A percentile compares a stretch with the other conserved stretches of the same genome.
Conservation (phyloP, 2,113 vertebrate genomes). For the Atherinomorus stipes region DNA sequence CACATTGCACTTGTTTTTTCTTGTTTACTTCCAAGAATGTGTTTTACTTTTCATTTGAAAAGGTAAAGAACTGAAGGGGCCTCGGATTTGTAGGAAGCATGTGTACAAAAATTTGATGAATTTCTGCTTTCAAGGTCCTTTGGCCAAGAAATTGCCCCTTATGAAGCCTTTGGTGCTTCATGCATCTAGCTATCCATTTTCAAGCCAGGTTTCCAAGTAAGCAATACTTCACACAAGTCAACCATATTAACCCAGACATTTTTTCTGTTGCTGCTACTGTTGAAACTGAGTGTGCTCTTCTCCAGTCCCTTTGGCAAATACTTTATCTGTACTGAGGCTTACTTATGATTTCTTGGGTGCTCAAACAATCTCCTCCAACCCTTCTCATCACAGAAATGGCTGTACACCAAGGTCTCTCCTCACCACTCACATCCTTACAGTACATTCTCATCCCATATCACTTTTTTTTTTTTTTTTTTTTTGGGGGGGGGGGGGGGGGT, state of each 20-base stretch:
- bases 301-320: background rate
- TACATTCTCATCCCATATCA: too few species aligned
- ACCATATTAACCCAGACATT: slow-evolving; percentile 2
- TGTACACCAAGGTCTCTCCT: slow-evolving; percentile 2
- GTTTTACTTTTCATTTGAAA: background rate
- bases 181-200: slow-evolving; percentile 17
- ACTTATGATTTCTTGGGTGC: slow-evolving; percentile 10
- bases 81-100: background rate
- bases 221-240: slow-evolving; percentile 18
- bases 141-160: background rate
- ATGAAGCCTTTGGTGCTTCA: slow-evolving; percentile 10
- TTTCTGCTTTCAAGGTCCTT: background rate
- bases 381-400: background rate
- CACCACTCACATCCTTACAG: background rate
- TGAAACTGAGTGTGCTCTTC: background rate
- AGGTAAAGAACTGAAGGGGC: background rate
- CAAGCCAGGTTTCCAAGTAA: slow-evolving; percentile 11
- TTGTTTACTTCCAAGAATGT: background rate
- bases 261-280: background rate
- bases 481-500: too few species aligned
- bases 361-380: slow-evolving; percentile 1
- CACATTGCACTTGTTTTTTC: background rate
- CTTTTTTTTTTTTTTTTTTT: too few species aligned
- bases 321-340: background rate
- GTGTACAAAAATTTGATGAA: background rate